A percentile compares a stretch with the other conserved stretches of the same genome.
phyloP scores from a whole-genome alignment of 2,888 invertebrate genomes.

The Monochamus alternatus region DNA sequence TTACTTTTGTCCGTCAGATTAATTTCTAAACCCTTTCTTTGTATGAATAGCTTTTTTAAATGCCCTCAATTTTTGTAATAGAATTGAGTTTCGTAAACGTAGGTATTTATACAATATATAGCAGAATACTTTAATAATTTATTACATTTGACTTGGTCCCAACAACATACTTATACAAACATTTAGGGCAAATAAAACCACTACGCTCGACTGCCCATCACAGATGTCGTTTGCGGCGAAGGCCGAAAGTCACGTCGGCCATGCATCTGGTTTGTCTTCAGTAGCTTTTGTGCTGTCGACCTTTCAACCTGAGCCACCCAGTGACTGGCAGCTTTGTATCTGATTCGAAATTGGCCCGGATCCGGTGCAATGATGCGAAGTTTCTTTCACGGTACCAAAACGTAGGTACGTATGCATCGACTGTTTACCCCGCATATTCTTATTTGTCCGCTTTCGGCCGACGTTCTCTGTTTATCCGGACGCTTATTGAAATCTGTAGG shows the following conservation, averaged over 20 bases:
- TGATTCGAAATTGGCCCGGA: conserved; percentile 38
- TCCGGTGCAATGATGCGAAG: conserved; percentile 38
- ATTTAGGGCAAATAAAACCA: neutral
- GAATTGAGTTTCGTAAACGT: no score
- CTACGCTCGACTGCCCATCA: conserved; percentile 1
- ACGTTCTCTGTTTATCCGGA: conserved; percentile 47
- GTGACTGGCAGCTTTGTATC: conserved; percentile 37
- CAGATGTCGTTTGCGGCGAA: conserved; percentile 10
- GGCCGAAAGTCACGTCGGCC: conserved; percentile 24
- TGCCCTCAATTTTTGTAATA: no score
- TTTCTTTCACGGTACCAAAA: conserved; percentile 39
- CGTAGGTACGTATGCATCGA: conserved; percentile 36
- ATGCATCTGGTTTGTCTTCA: conserved; percentile 46
- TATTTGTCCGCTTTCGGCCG: conserved; percentile 51
- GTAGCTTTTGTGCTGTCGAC: conserved; percentile 41
- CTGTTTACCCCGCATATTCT: conserved; percentile 45
- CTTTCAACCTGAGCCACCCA: conserved; percentile 33
- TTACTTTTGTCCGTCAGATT: neutral
- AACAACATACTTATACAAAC: neutral
- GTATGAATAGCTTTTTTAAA: no score
- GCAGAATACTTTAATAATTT: neutral
- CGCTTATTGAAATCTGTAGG: conserved; percentile 54
- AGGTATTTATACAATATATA: no score
- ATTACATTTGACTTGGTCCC: neutral
- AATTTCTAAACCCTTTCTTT: no score